Conservation (phyloP, 2,888 invertebrate species). For the Lochmaea crataegi region DNA sequence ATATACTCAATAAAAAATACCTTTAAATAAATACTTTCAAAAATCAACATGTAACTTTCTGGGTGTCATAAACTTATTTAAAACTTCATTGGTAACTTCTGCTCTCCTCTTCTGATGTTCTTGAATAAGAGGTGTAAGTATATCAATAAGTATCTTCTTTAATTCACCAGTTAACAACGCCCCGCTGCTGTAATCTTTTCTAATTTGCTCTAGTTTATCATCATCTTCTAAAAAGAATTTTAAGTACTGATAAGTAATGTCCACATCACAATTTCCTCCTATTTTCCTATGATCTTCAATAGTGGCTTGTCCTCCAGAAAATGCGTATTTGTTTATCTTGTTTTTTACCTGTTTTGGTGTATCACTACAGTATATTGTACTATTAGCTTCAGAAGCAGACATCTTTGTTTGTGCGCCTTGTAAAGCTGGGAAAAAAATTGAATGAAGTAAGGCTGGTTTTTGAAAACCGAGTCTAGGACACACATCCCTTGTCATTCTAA, state of each 20-base stretch:
- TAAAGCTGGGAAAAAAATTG: conserved; percentile 73
- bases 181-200: conserved; percentile 86
- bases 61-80: conserved; percentile 86
- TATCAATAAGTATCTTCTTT: conserved; percentile 89
- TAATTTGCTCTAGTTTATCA: conserved; percentile 75
- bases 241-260: conserved; percentile 95
- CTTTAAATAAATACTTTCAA: conserved; percentile 35
- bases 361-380: conserved; percentile 95
- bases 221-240: conserved; percentile 97
- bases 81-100: conserved; percentile 84
- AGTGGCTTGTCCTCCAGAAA: conserved; percentile 94
- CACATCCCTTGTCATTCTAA: conserved; percentile 98
- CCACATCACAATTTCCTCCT: conserved; percentile 97
- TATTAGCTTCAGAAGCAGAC: conserved; percentile 95
- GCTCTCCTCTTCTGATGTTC: conserved; percentile 86
- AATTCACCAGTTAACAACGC: conserved; percentile 93
- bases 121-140: conserved; percentile 80
- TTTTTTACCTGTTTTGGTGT: conserved; percentile 95
- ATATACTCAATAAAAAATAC: neutral
- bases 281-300: conserved; percentile 90
- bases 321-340: conserved; percentile 97
- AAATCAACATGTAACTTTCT: conserved; percentile 76
- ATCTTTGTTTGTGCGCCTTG: conserved; percentile 99
- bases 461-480: conserved; percentile 86
- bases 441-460: conserved; percentile 91